Evolutionary conservation across 2,888 invertebrate species (phyloP), one percentile per base, ranked within the genome.

Genomic region (Himalopsyche japonica): DNA sequence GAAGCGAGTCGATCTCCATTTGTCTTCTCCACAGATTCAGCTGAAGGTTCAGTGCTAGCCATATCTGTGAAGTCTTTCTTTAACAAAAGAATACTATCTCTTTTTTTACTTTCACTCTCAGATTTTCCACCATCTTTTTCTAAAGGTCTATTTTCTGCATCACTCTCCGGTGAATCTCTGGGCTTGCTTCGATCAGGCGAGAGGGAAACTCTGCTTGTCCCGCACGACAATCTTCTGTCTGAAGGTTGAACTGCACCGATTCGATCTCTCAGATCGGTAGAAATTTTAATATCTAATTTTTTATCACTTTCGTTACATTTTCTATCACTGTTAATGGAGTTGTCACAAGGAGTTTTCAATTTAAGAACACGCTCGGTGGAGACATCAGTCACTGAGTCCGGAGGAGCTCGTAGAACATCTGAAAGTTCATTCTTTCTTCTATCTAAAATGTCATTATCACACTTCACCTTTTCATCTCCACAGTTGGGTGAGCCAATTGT

Each of bases 71-170:
- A 88, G 32, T 87, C 87, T 80, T 81, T 77, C 78, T 76, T 82
- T 24, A 85, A 57, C 10, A 81, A 83, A 43, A 85, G 20, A 30
- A 20, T 24, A 24, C 57, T 76, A 88, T 88, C 87, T 47, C 43
- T 86, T 89, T 90, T 86, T 84, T 89, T 88, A 86, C 89, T 90
- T 86, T 89, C 90, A 85, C 88, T 89, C 87, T 89, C 90, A 8
- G 88, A 87, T 15, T 90, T 89, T 86, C 90, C 90, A 57, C 89
- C 88, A 82, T 89, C 89, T 88, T 88, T 87, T 2, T 89, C 89
- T 24, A 27, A 70, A 84, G 24, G 48, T 20, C 20, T n/a, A 18
- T 43, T 43, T 43, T 15, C 37, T 57, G 8, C 7, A 10, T 57
- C 57, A 57, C 57, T 24, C 7, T 57, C 20, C 8, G 57, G 57